Percentiles rank a stretch among this genome's conserved stretches.
Evolutionary conservation across 2,888 invertebrate genomes (phyloP).

Genomic region (Myopa tessellatipennis): DNA sequence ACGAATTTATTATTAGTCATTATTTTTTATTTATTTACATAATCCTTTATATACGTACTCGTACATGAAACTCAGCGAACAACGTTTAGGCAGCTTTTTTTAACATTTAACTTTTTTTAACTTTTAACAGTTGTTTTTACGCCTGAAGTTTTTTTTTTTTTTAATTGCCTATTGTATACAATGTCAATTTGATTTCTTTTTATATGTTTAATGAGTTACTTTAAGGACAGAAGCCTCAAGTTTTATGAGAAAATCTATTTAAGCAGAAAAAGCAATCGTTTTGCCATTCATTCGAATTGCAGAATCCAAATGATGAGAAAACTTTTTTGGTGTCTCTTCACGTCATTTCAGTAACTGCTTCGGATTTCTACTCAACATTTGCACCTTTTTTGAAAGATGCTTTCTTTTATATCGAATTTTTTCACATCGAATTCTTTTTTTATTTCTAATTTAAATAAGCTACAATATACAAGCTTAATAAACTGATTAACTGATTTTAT

Average conservation of each 20-base stretch:
- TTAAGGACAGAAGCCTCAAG: neutral
- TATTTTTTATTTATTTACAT: neutral
- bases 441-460: neutral
- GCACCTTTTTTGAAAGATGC: conserved; percentile 17
- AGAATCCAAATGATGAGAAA: neutral
- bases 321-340: neutral
- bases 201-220: neutral
- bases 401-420: conserved; percentile 9
- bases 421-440: neutral
- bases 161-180: neutral
- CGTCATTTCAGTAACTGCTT: neutral
- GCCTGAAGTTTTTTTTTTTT: neutral
- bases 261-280: neutral
- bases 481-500: neutral
- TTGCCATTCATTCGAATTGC: neutral
- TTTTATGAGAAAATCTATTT: too few species aligned
- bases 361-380: neutral
- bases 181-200: neutral
- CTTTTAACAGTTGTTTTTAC: neutral
- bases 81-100: neutral
- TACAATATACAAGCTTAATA: too few species aligned
- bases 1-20: conserved; percentile 4
- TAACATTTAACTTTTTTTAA: neutral
- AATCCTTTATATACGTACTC: neutral
- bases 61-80: neutral